These are phyloP conservation scores for Lepidocolaptes lacrymiger DNA, from an alignment of 2,797 vertebrate species.

Conservation along the genomic window DNA sequence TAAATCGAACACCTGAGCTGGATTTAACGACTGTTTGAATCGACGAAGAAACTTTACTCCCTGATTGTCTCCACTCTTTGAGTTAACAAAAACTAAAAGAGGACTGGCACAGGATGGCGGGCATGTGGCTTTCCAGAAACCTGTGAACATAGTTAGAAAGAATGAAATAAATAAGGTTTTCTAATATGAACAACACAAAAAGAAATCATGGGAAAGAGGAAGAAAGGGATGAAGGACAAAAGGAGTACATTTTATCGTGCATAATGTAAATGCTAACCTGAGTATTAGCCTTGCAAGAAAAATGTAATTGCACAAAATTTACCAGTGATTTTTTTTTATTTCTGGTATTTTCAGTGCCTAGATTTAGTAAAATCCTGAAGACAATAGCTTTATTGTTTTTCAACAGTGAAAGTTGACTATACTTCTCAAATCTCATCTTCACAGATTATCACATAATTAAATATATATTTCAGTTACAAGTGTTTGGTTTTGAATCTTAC, in stretches of 20 bases:
- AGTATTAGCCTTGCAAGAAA: neutral
- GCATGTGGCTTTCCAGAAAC: slow-evolving; percentile 98
- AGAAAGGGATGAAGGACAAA: slow-evolving; percentile 51
- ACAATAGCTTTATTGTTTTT: slow-evolving; percentile 45
- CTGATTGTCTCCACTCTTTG: slow-evolving; percentile 99
- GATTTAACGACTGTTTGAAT: slow-evolving; percentile 98
- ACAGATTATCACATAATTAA: neutral
- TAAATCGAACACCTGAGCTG: slow-evolving; percentile 98
- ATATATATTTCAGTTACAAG: neutral
- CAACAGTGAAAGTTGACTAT: neutral
- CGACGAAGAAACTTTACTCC: slow-evolving; percentile 97
- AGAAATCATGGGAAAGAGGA: slow-evolving; percentile 53
- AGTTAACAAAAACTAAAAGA: slow-evolving; percentile 98
- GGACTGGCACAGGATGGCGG: slow-evolving; percentile 96
- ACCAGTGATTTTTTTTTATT: neutral
- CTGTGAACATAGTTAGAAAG: slow-evolving; percentile 77
- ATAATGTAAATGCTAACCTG: neutral
- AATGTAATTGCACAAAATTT: neutral
- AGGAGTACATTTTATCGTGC: slow-evolving; percentile 30
- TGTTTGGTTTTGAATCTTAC: neutral
- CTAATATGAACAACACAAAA: slow-evolving; percentile 50
- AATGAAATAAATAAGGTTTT: slow-evolving; percentile 42
- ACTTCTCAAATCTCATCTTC: neutral
- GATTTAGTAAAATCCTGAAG: slow-evolving; percentile 65
- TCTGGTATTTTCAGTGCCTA: neutral